Evolutionary conservation across 2,797 vertebrate species (phyloP).

Genomic region (Sebastolobus altivelis): DNA sequence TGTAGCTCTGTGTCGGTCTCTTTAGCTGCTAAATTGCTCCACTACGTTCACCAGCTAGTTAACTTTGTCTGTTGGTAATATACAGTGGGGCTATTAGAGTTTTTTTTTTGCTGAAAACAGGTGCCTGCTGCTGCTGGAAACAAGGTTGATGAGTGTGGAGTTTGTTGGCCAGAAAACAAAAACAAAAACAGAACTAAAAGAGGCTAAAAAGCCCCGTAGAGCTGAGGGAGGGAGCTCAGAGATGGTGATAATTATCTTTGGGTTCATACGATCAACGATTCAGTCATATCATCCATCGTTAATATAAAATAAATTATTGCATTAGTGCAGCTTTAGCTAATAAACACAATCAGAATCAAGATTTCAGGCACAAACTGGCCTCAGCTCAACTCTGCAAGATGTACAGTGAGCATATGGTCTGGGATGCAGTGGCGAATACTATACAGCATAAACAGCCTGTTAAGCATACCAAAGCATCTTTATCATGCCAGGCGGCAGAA

Average conservation of each 20-base stretch:
- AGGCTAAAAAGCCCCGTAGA: not conserved
- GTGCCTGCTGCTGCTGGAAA: not conserved
- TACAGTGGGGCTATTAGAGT: too few species aligned
- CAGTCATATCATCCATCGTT: not conserved
- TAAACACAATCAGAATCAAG: not conserved
- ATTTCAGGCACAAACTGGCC: not conserved
- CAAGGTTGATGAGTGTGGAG: not conserved
- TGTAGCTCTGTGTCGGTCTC: not conserved
- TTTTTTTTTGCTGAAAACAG: not conserved
- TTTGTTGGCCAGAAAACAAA: not conserved
- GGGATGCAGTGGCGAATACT: slow-evolving; percentile 21
- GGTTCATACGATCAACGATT: not conserved
- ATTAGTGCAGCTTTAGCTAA: not conserved
- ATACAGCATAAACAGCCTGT: slow-evolving; percentile 41
- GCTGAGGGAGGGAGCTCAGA: not conserved
- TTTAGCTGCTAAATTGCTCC: not conserved
- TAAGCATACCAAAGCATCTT: slow-evolving; percentile 54
- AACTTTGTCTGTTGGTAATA: too few species aligned
- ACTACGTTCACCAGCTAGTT: not conserved
- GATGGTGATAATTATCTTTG: too few species aligned
- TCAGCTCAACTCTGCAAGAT: not conserved
- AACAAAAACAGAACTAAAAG: not conserved
- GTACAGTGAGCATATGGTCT: slow-evolving; percentile 46
- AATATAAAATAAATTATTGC: not conserved
- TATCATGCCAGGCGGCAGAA: slow-evolving; percentile 49